Conservation (phyloP, 2,113 vertebrate genomes). For the Platycercus adscitus region DNA sequence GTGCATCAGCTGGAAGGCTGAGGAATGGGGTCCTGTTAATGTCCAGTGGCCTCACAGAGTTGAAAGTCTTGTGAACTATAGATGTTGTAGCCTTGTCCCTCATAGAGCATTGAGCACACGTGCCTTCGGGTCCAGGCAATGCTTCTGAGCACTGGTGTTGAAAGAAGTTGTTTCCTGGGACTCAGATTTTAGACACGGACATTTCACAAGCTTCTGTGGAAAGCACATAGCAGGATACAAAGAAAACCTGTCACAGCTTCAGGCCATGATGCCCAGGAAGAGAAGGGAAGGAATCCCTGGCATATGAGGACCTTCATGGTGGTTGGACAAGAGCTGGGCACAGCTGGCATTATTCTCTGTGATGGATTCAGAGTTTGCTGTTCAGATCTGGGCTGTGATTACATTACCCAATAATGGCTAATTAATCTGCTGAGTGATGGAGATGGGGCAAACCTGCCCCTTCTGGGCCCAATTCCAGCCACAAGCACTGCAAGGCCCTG, state of each 20-base stretch:
- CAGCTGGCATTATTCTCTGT: not conserved
- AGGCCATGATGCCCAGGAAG: not conserved
- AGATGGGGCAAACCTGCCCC: not conserved
- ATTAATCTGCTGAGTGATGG: slow-evolving; percentile 11
- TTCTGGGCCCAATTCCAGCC: not conserved
- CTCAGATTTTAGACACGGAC: not conserved
- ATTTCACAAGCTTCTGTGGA: not conserved
- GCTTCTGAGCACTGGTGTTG: not conserved
- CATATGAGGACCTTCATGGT: not conserved
- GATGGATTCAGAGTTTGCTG: not conserved
- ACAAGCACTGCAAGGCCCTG: not conserved
- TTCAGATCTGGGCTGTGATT: not conserved
- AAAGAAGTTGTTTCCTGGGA: not conserved
- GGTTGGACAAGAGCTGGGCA: not conserved
- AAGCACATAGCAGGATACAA: not conserved
- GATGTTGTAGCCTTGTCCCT: not conserved
- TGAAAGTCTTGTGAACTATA: not conserved
- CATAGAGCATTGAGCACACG: not conserved
- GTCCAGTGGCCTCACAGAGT: not conserved
- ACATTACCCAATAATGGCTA: not conserved
- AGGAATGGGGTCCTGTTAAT: not conserved
- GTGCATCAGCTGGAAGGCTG: not conserved
- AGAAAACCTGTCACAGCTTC: not conserved
- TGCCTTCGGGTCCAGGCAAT: not conserved
- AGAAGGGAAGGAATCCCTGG: not conserved